Evolutionary conservation across 1,140 invertebrate species (phyloP), one percentile per base, ranked within the genome.

Genomic region (Heterodera carotae): DNA sequence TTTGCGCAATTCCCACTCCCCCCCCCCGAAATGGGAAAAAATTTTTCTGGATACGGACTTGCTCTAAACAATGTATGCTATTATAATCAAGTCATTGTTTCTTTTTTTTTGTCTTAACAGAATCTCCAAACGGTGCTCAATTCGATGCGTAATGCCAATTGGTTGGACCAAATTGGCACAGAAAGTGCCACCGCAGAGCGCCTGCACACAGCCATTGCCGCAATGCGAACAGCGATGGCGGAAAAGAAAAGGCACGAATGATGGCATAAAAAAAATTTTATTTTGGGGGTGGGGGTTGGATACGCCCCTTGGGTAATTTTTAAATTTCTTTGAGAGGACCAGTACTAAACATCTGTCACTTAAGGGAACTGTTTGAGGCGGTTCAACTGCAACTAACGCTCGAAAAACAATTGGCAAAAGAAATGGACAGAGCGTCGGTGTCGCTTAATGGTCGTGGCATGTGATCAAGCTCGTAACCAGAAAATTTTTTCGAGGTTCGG

Each of bases 41-140:
- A n/a, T n/a, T n/a, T n/a, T n/a, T n/a, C n/a, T n/a, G n/a, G n/a
- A n/a, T n/a, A n/a, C n/a, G n/a, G n/a, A n/a, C n/a, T n/a, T n/a
- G n/a, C n/a, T n/a, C n/a, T n/a, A n/a, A n/a, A n/a, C n/a, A n/a
- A n/a, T n/a, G n/a, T n/a, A n/a, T n/a, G n/a, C n/a, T n/a, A n/a
- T n/a, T n/a, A n/a, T 43, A 43, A 15, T 29, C 36, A 15, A 25
- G 76, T 31, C 5, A 29, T 76, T 33, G 6, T 29, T 76, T 36
- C 33, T 18, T 31, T 79, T 79, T 77, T 29, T 80, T 76, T 80
- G 66, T 53, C 0, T 22, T 2, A 3, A 56, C 48, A 56, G 56
- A 81, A 81, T 56, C 64, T 81, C 25, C 73, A 72, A 71, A 70
- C 80, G 10, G 80, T 81, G 27, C 68, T 81, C 3, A 82, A 81